A percentile compares a stretch with the other conserved stretches of the same genome.
These are phyloP conservation scores for Chloroceryle aenea DNA, from an alignment of 2,113 vertebrate species.

Conservation along the genomic window DNA sequence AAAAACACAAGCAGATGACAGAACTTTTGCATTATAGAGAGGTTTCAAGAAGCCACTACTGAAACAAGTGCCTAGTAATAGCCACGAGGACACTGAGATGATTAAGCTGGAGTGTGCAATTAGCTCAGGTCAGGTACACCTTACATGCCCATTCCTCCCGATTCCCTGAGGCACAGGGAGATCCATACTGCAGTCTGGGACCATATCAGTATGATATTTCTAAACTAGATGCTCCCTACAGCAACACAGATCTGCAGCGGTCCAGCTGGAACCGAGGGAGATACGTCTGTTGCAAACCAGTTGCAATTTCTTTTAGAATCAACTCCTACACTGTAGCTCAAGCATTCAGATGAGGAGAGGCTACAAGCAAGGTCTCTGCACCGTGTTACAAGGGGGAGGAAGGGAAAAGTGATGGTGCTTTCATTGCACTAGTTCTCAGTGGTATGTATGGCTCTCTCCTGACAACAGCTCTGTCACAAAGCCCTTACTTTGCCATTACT, in stretches of 20 bases:
- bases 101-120: not conserved
- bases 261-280: not conserved
- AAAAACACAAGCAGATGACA: not conserved
- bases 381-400: not conserved
- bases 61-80: not conserved
- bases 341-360: not conserved
- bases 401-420: not conserved
- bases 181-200: not conserved
- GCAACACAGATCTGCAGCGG: not conserved
- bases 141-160: accelerated
- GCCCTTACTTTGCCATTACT: not conserved
- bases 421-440: not conserved
- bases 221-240: not conserved
- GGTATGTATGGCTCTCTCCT: accelerated
- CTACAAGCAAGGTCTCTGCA: not conserved
- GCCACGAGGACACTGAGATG: not conserved
- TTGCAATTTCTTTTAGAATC: not conserved
- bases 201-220: not conserved
- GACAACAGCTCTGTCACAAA: not conserved
- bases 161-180: not conserved
- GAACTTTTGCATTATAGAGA: not conserved
- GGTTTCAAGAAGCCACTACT: not conserved
- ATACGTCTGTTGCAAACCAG: not conserved
- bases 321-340: not conserved
- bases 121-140: not conserved